Conservation (phyloP, 2,888 invertebrate genomes). For the Hetaerina titia region DNA sequence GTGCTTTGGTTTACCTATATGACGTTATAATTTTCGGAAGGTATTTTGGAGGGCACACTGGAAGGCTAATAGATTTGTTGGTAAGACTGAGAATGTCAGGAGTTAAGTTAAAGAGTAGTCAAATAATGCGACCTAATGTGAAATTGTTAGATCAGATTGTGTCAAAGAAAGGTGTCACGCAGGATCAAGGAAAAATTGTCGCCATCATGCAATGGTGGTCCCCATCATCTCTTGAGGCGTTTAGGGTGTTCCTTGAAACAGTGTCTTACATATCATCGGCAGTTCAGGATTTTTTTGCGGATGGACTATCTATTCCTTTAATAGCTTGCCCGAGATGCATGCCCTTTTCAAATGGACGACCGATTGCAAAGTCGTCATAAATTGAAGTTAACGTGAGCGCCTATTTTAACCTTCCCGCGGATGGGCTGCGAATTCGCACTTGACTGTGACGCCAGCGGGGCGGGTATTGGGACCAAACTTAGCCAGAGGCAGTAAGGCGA, state of each 20-base stretch:
- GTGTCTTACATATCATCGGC: too few species aligned
- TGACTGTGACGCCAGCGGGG: not conserved
- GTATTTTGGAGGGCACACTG: constrained; percentile 71
- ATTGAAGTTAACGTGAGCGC: not conserved
- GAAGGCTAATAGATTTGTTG: not conserved
- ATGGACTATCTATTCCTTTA: not conserved
- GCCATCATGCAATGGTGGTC: too few species aligned
- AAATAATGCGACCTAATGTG: not conserved
- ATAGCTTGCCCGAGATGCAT: not conserved
- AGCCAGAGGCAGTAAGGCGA: not conserved
- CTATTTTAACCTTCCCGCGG: not conserved
- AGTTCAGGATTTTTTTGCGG: not conserved
- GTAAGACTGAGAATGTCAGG: not conserved
- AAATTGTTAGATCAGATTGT: not conserved
- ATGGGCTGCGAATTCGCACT: not conserved
- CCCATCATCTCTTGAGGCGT: too few species aligned
- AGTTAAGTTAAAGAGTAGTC: not conserved
- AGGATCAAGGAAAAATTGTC: too few species aligned
- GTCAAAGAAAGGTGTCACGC: not conserved
- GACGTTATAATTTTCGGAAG: not conserved
- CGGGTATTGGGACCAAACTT: not conserved
- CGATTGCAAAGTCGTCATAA: not conserved
- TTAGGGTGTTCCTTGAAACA: too few species aligned
- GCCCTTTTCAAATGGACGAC: not conserved
- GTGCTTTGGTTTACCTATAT: not conserved